Evolutionary conservation across 2,888 invertebrate genomes (phyloP).

Genomic region (Linyphia triangularis): DNA sequence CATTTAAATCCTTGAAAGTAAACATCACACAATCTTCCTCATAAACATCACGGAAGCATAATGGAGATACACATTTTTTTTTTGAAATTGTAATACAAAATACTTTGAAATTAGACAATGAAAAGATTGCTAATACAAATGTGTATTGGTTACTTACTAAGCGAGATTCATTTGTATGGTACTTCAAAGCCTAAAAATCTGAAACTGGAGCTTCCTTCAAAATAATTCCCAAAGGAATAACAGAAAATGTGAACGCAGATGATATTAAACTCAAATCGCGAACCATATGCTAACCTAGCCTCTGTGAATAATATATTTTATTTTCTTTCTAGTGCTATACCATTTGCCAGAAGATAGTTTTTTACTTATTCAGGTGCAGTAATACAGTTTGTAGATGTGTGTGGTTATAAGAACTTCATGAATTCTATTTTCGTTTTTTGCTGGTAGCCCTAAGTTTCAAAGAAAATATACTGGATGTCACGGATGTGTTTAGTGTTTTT

Average conservation of each 20-base stretch:
- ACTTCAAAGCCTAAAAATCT: neutral
- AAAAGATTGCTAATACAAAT: neutral
- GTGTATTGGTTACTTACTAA: neutral
- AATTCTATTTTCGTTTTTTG: slow-evolving; percentile 20
- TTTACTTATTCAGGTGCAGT: neutral
- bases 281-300: slow-evolving; percentile 6
- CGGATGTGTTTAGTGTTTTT: neutral
- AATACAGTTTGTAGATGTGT: neutral
- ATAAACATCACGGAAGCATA: too few species aligned
- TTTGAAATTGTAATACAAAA: too few species aligned
- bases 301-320: slow-evolving; percentile 27
- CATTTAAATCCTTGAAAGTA: too few species aligned
- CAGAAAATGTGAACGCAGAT: neutral
- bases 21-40: too few species aligned
- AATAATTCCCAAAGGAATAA: neutral
- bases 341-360: neutral
- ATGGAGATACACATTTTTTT: too few species aligned
- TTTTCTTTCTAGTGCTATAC: slow-evolving; percentile 1
- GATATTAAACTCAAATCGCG: slow-evolving; percentile 31
- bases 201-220: neutral
- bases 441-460: neutral
- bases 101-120: too few species aligned
- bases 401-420: neutral
- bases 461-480: neutral
- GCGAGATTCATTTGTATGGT: neutral